These are phyloP conservation scores for Muscina levida DNA, from an alignment of 2,888 invertebrate genomes.

Conservation along the genomic window DNA sequence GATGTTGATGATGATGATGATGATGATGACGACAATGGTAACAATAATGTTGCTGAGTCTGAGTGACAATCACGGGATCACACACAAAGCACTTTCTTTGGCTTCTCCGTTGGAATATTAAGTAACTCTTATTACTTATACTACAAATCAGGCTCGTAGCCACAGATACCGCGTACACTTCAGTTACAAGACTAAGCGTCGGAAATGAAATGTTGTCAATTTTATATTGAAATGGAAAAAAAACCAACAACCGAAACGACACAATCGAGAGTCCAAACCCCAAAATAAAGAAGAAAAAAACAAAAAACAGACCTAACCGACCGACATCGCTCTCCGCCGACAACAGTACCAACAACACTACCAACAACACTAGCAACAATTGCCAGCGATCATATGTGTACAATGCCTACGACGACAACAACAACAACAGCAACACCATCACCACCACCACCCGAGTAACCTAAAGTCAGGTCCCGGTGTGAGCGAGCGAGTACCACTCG, in stretches of 20 bases:
- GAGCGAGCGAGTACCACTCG: neutral
- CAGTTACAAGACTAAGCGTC: constrained; percentile 72
- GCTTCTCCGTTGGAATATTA: constrained; percentile 52
- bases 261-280: constrained; percentile 67
- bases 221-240: constrained; percentile 68
- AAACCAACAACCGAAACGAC: constrained; percentile 54
- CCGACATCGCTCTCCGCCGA: no score
- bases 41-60: no score
- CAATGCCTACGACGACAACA: constrained; percentile 22
- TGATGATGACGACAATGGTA: neutral
- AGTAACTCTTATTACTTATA: constrained; percentile 46
- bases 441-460: constrained; percentile 21
- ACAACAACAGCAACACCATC: neutral
- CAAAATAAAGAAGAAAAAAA: constrained; percentile 8
- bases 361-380: no score
- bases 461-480: constrained; percentile 39
- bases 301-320: constrained; percentile 46
- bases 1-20: constrained; percentile 10
- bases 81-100: constrained; percentile 32
- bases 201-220: constrained; percentile 73
- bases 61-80: no score
- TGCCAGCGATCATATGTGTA: no score
- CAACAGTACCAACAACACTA: no score
- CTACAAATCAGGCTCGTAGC: constrained; percentile 30
- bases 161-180: constrained; percentile 60